Evolutionary conservation across 2,113 vertebrate genomes (phyloP), one percentile per base, ranked within the genome.

Genomic region (Herpailurus yagouaroundi): DNA sequence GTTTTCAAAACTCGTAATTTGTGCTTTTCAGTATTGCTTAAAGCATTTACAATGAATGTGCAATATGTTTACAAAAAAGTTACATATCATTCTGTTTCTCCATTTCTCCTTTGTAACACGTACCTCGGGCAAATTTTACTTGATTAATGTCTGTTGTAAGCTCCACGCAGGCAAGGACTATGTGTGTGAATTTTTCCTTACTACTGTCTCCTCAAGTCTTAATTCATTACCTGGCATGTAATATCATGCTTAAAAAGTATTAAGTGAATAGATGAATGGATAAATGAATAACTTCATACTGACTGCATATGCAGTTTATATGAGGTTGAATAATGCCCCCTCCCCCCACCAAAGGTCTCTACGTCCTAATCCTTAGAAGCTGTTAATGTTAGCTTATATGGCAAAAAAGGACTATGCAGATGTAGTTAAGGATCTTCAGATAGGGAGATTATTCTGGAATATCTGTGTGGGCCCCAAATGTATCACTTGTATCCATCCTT

Each of bases 1-100:
- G 36, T 90, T 71, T 86, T 48, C 25, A 90, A 92, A 82, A 95
- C 19, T 25, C 64, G 16, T 93, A 38, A 64, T 91, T 74, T 94
- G 31, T 57, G 31, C 36, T 63, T 86, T 86, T 81, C 84, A 64
- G 27, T 86, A 86, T 57, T 80, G 19, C 15, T 60, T 93, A 87
- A 87, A 95, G 25, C 21, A 50, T 74, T 94, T 74, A 77, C 27
- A 91, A 79, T 83, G 45, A 88, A 55, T 1, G 1, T 66, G 6
- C 83, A 50, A n/a, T 63, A 38, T 60, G 16, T 81, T 60, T 50
- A 89, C 25, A 45, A 85, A 84, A 86, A 88, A 57, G 29, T 21
- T 83, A 36, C 29, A 6, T 36, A 38, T 55, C 38, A 89, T 60
- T 85, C 36, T 52, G 4, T 68, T n/a, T 50, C 89, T 60, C n/a